Percentiles rank a stretch among this genome's conserved stretches.
Evolutionary conservation across 1,140 invertebrate genomes (phyloP).

Genomic region (Dinothrombium tinctorium): DNA sequence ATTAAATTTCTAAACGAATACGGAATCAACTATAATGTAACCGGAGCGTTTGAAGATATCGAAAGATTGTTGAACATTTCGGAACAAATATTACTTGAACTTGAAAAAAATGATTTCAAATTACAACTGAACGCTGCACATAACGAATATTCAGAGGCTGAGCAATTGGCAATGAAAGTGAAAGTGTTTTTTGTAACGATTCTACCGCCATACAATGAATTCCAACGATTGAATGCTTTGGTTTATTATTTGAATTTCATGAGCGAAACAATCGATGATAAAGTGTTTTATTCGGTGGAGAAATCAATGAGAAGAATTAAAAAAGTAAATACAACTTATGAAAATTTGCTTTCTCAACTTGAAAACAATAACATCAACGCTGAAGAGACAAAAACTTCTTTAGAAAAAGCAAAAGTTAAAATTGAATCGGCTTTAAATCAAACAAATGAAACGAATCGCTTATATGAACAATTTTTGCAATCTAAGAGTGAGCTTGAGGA

Average conservation of each 20-base stretch:
- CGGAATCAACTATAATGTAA: too few relatives aligned
- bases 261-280: slow-evolving; percentile 13
- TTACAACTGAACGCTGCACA: slow-evolving; percentile 12
- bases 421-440: too few relatives aligned
- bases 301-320: too few relatives aligned
- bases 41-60: neutral
- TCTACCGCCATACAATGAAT: neutral
- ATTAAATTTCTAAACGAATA: slow-evolving; percentile 12
- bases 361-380: too few relatives aligned
- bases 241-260: slow-evolving; percentile 10
- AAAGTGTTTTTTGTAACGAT: slow-evolving; percentile 10
- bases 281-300: slow-evolving; percentile 14
- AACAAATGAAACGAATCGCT: too few relatives aligned
- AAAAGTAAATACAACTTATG: too few relatives aligned
- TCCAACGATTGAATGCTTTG: slow-evolving; percentile 12
- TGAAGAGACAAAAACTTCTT: too few relatives aligned
- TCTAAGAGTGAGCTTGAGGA: slow-evolving; percentile 17
- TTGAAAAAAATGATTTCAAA: slow-evolving; percentile 12
- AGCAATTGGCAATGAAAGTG: slow-evolving; percentile 13
- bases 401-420: too few relatives aligned
- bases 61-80: slow-evolving; percentile 13
- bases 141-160: slow-evolving; percentile 15
- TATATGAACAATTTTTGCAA: slow-evolving; percentile 15
- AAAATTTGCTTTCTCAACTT: too few relatives aligned
- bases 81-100: slow-evolving; percentile 13